Evolutionary conservation across 2,113 vertebrate genomes (phyloP), one percentile per base, ranked within the genome.

Genomic region (Oreochromis tanganicae): DNA sequence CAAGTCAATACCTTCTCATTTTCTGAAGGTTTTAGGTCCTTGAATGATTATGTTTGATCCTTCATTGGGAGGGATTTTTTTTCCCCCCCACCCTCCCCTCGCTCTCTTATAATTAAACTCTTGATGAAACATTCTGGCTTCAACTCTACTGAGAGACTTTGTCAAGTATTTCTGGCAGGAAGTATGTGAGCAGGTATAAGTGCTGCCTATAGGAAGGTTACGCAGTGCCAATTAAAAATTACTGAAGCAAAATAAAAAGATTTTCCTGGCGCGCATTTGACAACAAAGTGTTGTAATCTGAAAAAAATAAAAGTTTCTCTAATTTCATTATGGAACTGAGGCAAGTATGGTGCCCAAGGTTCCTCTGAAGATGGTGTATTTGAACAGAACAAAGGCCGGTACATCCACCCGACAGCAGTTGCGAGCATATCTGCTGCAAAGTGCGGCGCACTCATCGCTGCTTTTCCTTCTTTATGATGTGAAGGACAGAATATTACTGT

Each of bases 221-320:
- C 80, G 61, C 52, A 43, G 55, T 6, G 38, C 61, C 85, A 91
- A 94, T 92, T 92, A 89, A 91, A 86, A 91, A 85, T 55, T 66
- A 88, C 17, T 87, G 11, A 80, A 80, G 71, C 29, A 41, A 82
- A 78, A 84, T 84, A 17, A 29, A 59, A 80, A 80, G 14, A 85
- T 88, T 85, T 85, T 73, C 46, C n/a, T 84, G 50, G 54, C 29
- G 50, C 27, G 3, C 14, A 52, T 36, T 79, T 43, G 63, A 85
- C 34, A 86, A 80, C 71, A 87, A 88, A 78, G 80, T 81, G 54
- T 61, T 90, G 85, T 80, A 83, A 89, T 91, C 27, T 46, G 43
- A 4, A 1, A 73, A 75, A 46, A 9, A 83, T 63, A 46, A 73
- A 63, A 86, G 52, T 78, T 83, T 79, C 54, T 52, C 27, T 80